A percentile compares a stretch with the other conserved stretches of the same genome.
Conservation (phyloP, 2,888 invertebrate species). For the Cheilosia soror region DNA sequence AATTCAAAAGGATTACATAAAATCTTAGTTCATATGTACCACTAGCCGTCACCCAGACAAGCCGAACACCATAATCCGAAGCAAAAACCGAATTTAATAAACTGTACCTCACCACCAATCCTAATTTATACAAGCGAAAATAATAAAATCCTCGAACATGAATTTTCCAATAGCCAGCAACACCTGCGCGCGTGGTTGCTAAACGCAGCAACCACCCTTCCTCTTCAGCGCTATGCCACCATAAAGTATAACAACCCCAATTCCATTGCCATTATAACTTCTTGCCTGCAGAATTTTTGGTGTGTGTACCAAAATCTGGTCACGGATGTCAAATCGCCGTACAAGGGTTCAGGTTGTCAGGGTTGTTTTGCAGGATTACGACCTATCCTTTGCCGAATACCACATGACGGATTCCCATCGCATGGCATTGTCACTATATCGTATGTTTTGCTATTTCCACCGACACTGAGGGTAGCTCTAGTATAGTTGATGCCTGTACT, state of each 20-base stretch:
- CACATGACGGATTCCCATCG: constrained; percentile 68
- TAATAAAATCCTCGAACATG: constrained; percentile 59
- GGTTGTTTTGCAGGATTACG: constrained; percentile 47
- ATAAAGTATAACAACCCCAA: constrained; percentile 18
- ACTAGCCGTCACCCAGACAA: no score
- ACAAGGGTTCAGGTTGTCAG: constrained; percentile 49
- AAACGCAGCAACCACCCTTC: constrained; percentile 37
- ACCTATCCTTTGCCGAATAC: constrained; percentile 56
- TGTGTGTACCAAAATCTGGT: constrained; percentile 75
- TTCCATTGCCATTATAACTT: constrained; percentile 57
- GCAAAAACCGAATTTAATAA: constrained; percentile 44
- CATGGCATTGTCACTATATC: constrained; percentile 24
- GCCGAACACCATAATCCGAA: neutral
- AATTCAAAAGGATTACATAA: neutral
- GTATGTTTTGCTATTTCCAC: constrained; percentile 62
- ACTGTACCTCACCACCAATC: constrained; percentile 57
- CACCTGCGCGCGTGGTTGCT: constrained; percentile 65
- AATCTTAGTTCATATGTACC: neutral
- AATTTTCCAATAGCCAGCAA: constrained; percentile 42
- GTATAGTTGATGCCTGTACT: constrained; percentile 64
- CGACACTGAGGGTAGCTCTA: constrained; percentile 43
- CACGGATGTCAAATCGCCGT: constrained; percentile 68
- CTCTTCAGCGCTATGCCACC: constrained; percentile 29
- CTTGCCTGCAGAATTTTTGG: constrained; percentile 66
- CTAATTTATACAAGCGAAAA: constrained; percentile 59